A percentile compares a stretch with the other conserved stretches of the same genome.
Evolutionary conservation across 2,797 vertebrate genomes (phyloP).

Genomic region (Phylloscopus collybita): DNA sequence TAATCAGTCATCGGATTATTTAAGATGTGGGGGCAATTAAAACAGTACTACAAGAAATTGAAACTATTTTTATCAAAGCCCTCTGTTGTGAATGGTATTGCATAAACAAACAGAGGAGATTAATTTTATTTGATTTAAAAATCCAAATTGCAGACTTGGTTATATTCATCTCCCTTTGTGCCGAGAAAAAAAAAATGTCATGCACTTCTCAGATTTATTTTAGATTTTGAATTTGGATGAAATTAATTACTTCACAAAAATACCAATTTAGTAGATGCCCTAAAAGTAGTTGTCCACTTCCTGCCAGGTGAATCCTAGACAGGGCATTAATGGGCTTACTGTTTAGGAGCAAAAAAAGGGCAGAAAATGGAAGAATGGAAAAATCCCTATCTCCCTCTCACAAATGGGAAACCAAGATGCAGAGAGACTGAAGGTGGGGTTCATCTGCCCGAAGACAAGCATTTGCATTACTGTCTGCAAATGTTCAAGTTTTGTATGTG

Average conservation of each 20-base stretch:
- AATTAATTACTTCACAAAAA: neutral
- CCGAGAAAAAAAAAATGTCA: neutral
- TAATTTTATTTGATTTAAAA: neutral
- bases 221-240: neutral
- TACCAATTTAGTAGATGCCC: neutral
- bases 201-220: neutral
- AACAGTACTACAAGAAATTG: neutral
- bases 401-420: neutral
- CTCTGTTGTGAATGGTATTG: neutral
- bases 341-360: neutral
- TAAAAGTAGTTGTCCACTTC: neutral
- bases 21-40: conserved; percentile 5
- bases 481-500: neutral
- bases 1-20: conserved; percentile 10
- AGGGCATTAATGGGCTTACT: neutral
- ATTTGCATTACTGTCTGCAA: neutral
- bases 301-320: neutral
- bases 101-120: neutral
- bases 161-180: neutral
- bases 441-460: neutral
- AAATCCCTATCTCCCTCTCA: neutral
- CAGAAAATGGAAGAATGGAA: neutral
- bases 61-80: neutral
- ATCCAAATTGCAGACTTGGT: neutral
- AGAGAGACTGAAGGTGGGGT: neutral